Evolutionary conservation across 92 coral and sea anemone genomes (phyloP).

Genomic region (Phenganax subtilis): DNA sequence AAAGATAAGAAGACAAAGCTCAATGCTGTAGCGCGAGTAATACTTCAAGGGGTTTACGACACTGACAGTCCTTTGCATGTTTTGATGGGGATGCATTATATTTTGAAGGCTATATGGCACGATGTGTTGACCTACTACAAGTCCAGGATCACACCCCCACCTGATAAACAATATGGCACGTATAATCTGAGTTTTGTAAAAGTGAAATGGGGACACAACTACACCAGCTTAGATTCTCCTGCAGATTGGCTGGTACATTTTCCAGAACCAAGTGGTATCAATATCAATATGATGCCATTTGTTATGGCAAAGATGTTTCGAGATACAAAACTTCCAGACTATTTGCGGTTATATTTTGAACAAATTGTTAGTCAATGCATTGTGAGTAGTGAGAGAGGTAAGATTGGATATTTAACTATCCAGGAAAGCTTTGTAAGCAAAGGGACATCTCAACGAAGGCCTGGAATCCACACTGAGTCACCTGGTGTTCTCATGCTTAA

Average conservation of each 20-base stretch:
- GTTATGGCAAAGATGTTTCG: not conserved
- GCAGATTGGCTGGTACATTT: not conserved
- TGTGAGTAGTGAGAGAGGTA: not conserved
- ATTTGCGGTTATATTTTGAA: not conserved
- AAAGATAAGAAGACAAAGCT: not conserved
- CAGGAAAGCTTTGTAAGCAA: not conserved
- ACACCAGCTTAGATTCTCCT: not conserved
- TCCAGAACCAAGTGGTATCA: not conserved
- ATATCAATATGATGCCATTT: slow-evolving; percentile 11
- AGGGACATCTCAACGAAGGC: not conserved
- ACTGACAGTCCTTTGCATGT: not conserved
- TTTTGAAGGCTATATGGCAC: not conserved
- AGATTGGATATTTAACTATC: slow-evolving; percentile 7
- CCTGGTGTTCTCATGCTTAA: not conserved
- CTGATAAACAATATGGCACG: too few relatives aligned
- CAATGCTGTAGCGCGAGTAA: not conserved
- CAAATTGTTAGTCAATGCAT: not conserved
- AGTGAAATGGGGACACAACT: not conserved
- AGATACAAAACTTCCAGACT: not conserved
- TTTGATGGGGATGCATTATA: slow-evolving; percentile 2
- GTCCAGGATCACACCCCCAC: not conserved
- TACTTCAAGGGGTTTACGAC: not conserved
- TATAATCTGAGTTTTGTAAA: not conserved
- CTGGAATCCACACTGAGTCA: slow-evolving; percentile 2
- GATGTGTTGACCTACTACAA: not conserved